Evolutionary conservation across 2,888 invertebrate species (phyloP).

Genomic region (Lasioglossum lativentre): DNA sequence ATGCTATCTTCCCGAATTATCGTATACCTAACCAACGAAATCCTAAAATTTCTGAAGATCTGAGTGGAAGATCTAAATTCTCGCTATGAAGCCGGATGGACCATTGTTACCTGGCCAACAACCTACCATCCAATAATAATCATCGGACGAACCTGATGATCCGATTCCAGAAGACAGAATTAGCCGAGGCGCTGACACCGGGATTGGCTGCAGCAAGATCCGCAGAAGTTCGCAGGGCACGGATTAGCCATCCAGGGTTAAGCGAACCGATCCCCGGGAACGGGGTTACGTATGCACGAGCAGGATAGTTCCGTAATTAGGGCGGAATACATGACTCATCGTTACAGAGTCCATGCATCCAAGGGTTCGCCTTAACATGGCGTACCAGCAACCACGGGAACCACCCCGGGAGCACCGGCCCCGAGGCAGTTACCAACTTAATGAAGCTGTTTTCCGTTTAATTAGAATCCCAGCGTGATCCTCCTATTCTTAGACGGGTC

Average conservation of each 20-base stretch:
- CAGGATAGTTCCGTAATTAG: constrained; percentile 51
- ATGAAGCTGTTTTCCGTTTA: constrained; percentile 83
- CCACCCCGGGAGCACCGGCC: constrained; percentile 63
- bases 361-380: constrained; percentile 60
- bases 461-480: constrained; percentile 83
- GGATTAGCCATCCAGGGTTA: not conserved
- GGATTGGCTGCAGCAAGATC: not conserved
- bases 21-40: no score
- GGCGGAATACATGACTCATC: constrained; percentile 58
- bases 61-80: no score
- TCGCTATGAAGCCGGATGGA: no score
- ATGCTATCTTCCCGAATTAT: no score
- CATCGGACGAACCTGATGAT: not conserved
- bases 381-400: constrained; percentile 51
- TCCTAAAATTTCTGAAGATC: no score
- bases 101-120: not conserved
- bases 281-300: constrained; percentile 13
- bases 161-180: not conserved
- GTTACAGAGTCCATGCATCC: constrained; percentile 45
- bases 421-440: constrained; percentile 79
- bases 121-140: no score
- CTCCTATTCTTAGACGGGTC: constrained; percentile 78
- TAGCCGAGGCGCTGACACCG: not conserved
- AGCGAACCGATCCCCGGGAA: constrained; percentile 5
- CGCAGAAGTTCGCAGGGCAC: not conserved